Percentiles rank a stretch among this genome's conserved stretches.
Evolutionary conservation across 2,797 vertebrate species (phyloP).

Genomic region (Tolypeutes matacus): DNA sequence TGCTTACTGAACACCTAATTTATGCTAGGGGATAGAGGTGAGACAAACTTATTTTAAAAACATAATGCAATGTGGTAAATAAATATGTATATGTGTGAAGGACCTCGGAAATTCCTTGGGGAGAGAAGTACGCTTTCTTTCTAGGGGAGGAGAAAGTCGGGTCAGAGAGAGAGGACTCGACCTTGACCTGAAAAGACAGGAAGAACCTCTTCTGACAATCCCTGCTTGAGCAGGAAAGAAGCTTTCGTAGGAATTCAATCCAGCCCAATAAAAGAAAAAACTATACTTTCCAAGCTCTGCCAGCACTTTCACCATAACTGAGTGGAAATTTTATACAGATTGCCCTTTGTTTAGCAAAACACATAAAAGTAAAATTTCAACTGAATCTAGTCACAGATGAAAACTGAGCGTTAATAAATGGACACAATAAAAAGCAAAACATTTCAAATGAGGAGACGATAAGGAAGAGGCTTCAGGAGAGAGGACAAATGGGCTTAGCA

Average conservation of each 20-base stretch:
- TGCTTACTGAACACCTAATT: neutral
- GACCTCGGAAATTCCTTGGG: neutral
- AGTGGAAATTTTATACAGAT: neutral
- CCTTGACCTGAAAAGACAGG: neutral
- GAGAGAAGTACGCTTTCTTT: neutral
- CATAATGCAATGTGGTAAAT: neutral
- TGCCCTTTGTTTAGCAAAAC: neutral
- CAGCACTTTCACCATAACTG: neutral
- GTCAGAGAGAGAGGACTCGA: neutral
- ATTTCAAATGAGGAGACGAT: too few relatives aligned
- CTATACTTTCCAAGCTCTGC: neutral
- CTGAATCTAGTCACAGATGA: neutral
- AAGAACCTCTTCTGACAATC: neutral
- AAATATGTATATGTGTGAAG: neutral
- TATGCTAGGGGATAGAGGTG: neutral
- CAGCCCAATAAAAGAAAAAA: neutral
- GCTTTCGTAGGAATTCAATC: neutral
- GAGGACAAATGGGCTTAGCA: neutral
- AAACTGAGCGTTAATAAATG: too few relatives aligned
- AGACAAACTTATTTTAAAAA: neutral
- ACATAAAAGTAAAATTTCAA: neutral
- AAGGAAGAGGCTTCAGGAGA: neutral
- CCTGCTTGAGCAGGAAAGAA: neutral
- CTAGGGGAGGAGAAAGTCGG: too few relatives aligned
- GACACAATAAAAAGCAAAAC: too few relatives aligned